phyloP scores from a whole-genome alignment of 2,113 vertebrate species.

The Dicentrarchus labrax region DNA sequence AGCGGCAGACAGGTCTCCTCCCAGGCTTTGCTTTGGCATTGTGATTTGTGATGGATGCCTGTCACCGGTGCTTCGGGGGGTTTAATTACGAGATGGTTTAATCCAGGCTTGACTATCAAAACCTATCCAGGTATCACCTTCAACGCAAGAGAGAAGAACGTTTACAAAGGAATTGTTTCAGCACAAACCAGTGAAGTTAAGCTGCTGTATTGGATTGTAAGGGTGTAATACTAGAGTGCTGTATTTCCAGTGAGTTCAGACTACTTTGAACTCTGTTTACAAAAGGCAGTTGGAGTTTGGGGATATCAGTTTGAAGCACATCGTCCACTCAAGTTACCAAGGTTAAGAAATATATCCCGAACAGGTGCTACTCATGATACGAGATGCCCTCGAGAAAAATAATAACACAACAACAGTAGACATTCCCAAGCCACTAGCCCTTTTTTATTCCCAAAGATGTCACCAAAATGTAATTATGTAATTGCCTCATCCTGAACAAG shows the following conservation, averaged over 20 bases:
- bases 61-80: constrained; percentile 1
- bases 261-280: constrained; percentile 21
- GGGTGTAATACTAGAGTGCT: constrained; percentile 22
- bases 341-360: constrained; percentile 14
- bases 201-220: constrained; percentile 24
- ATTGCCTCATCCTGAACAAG: constrained; percentile 43
- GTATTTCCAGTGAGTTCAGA: constrained; percentile 31
- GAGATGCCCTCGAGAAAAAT: constrained; percentile 4
- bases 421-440: constrained; percentile 21
- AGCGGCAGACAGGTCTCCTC: background rate
- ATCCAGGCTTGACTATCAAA: constrained; percentile 56
- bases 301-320: constrained; percentile 23
- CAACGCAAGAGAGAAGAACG: constrained; percentile 9
- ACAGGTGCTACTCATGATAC: constrained; percentile 15
- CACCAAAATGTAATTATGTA: constrained; percentile 66
- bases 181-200: constrained; percentile 10
- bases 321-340: constrained; percentile 7
- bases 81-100: constrained; percentile 53
- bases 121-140: constrained; percentile 65
- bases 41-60: constrained; percentile 46
- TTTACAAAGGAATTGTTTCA: constrained; percentile 14
- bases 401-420: background rate
- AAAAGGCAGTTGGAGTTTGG: constrained; percentile 4
- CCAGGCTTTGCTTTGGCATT: constrained; percentile 29
- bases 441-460: constrained; percentile 39